Conservation (phyloP, 2,113 vertebrate species). For the Neopipo cinnamomea region DNA sequence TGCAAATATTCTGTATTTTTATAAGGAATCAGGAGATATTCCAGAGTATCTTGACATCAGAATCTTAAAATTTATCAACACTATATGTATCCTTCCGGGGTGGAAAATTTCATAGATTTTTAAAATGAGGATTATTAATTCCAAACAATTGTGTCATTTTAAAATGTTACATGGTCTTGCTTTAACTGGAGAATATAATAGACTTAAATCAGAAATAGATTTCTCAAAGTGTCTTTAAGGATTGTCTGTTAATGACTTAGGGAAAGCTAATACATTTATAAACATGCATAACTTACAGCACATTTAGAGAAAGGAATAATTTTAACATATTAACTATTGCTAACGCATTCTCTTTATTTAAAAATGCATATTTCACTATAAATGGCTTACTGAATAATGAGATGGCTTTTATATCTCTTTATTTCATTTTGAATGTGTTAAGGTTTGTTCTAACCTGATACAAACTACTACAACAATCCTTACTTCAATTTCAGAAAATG, state of each 20-base stretch:
- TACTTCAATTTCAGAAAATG: background rate
- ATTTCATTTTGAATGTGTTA: constrained; percentile 29
- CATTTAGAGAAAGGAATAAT: background rate
- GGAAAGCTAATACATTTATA: constrained; percentile 3
- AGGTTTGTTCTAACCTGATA: background rate
- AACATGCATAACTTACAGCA: background rate
- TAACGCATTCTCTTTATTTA: constrained; percentile 11
- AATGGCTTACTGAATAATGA: constrained; percentile 16
- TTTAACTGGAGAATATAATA: background rate
- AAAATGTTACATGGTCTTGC: background rate
- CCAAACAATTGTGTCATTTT: background rate
- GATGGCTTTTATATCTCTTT: background rate
- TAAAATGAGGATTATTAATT: background rate
- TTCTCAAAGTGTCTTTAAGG: background rate
- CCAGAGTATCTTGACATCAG: background rate
- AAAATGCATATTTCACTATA: constrained; percentile 15
- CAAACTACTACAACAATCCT: background rate
- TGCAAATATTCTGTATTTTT: background rate
- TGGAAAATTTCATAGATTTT: background rate
- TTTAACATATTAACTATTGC: constrained; percentile 6
- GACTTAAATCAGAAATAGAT: background rate
- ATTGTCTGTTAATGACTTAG: background rate
- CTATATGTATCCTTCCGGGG: background rate
- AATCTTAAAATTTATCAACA: background rate
- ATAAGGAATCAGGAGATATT: background rate